Evolutionary conservation across 1,140 invertebrate species (phyloP), one percentile per base, ranked within the genome.

Genomic region (Babylonia areolata): DNA sequence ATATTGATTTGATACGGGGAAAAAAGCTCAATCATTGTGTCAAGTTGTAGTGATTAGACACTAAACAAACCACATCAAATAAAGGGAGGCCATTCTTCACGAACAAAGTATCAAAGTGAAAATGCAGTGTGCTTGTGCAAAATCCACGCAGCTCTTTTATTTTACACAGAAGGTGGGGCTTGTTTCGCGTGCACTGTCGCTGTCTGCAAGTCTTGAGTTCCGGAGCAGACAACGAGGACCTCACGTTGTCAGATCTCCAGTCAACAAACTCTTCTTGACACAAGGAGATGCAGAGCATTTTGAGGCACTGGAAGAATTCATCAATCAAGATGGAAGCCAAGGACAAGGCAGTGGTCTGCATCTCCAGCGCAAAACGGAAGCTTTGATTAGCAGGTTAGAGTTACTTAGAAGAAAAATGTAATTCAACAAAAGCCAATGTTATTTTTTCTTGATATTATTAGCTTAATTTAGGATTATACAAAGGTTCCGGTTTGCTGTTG

Each of bases 281-380:
- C 3, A 75, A 20, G 75, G 40, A 28, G 75, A 77, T 28, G 35
- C 17, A 40, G 75, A 77, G 11, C 33, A 77, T 42, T 40, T 77
- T 37, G 75, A 77, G 3, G 75, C 75, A 17, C 35, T 77, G 35
- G 75, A 77, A 28, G 75, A 28, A 40, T 77, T 77, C 75, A 77
- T 77, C 75, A 77, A 77, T 37, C 75, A 77, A 20, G 37, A 37
- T 40, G 75, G 75, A 11, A 39, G 28, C 17, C 75, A 77, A 37
- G 35, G 17, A 28, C 17, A 40, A 17, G 75, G 75, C n/a, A n/a
- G n/a, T n/a, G n/a, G n/a, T 23, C 2, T 28, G 11, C 35, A 3
- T 0, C 75, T 77, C 9, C 33, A 77, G 40, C 33, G 28, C 37
- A 40, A 77, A 28, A 77, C 75, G 28, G 5, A 40, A 28, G 35